phyloP scores from a whole-genome alignment of 1,140 invertebrate genomes.

The Phymorhynchus buccinoides region DNA sequence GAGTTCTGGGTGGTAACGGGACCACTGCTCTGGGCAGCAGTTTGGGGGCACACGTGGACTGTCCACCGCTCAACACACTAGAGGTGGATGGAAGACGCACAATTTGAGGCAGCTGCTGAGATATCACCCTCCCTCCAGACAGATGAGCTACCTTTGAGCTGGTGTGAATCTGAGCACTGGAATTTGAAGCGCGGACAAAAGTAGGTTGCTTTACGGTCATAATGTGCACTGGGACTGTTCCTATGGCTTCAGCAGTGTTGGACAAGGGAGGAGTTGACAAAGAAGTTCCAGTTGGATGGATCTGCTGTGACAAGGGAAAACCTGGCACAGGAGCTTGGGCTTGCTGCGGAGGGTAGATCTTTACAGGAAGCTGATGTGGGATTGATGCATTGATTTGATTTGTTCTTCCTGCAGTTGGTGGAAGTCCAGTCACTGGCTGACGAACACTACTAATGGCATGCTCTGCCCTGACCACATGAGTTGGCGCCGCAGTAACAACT shows the following conservation, averaged over 20 bases:
- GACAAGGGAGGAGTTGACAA: not conserved
- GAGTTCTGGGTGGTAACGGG: not conserved
- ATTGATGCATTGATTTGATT: not conserved
- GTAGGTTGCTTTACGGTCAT: constrained; percentile 5
- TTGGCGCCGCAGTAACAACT: not conserved
- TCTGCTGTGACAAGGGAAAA: not conserved
- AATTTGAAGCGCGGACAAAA: not conserved
- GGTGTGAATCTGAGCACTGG: constrained; percentile 20
- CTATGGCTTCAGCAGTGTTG: not conserved
- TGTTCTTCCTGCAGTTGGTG: not conserved
- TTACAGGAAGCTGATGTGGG: not conserved
- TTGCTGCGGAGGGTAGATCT: not conserved
- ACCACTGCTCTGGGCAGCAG: not conserved
- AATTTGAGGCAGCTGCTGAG: not conserved
- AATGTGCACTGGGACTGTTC: not conserved
- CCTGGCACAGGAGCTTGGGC: not conserved
- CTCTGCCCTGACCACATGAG: not conserved
- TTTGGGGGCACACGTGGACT: not conserved
- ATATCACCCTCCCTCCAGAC: constrained; percentile 22
- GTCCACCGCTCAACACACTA: not conserved
- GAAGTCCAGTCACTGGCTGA: not conserved
- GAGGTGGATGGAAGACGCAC: constrained; percentile 5
- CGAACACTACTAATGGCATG: not conserved
- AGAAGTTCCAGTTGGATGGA: not conserved
- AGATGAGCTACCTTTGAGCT: constrained; percentile 17